phyloP scores from a whole-genome alignment of 1,140 invertebrate species.

The Drosophila littoralis region DNA sequence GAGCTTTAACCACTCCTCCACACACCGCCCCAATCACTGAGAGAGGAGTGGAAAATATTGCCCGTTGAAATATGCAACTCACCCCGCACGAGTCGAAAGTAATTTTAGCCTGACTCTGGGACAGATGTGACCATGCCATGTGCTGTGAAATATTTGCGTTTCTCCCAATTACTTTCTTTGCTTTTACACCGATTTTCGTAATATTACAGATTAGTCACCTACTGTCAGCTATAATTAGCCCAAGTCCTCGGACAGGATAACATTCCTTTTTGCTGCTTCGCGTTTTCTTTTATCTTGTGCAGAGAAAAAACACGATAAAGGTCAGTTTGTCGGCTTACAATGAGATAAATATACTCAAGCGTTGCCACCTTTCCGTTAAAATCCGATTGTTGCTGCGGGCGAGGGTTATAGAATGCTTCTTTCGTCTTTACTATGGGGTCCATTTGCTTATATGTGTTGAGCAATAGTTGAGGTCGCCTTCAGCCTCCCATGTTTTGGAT shows the following conservation, averaged over 20 bases:
- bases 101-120: conserved; percentile 58
- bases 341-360: no score
- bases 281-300: no score
- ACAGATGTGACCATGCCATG: conserved; percentile 77
- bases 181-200: conserved; percentile 39
- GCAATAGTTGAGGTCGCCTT: no score
- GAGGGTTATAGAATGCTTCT: no score
- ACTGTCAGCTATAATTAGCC: conserved; percentile 45
- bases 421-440: no score
- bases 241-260: background rate
- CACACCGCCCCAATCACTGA: background rate
- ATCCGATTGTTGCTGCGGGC: no score
- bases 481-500: no score
- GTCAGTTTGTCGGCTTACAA: no score
- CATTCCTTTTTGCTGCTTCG: conserved; percentile 1
- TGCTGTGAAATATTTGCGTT: conserved; percentile 65
- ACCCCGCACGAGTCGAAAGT: conserved; percentile 21
- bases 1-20: background rate
- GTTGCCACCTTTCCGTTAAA: no score
- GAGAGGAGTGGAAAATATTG: conserved; percentile 40
- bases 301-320: no score
- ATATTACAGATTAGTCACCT: conserved; percentile 40
- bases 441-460: no score
- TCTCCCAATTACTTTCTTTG: conserved; percentile 25
- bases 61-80: conserved; percentile 67